phyloP scores from a whole-genome alignment of 2,797 vertebrate species.

The Silurus lanzhouensis region DNA sequence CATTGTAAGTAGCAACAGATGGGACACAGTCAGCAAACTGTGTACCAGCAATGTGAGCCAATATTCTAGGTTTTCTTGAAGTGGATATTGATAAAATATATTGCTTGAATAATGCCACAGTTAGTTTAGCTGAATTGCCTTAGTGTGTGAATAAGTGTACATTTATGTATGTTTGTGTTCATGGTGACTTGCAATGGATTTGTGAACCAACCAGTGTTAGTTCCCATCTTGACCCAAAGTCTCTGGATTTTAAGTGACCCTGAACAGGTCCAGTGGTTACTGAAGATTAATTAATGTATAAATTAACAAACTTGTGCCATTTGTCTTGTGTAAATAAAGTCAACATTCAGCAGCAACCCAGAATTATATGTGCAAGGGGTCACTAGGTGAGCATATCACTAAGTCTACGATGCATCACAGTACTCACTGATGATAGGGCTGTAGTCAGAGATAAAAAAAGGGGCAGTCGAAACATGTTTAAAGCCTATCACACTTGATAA shows the following conservation, averaged over 20 bases:
- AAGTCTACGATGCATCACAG: conserved; percentile 41
- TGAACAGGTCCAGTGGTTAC: background rate
- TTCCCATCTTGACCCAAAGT: background rate
- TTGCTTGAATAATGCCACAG: background rate
- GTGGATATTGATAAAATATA: background rate
- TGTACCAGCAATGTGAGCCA: conserved; percentile 6
- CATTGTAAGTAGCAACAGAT: conserved; percentile 21
- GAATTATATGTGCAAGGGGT: conserved; percentile 30
- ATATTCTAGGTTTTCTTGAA: conserved; percentile 6
- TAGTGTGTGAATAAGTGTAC: no score
- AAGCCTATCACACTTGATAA: conserved; percentile 5
- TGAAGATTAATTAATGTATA: background rate
- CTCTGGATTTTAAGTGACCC: background rate
- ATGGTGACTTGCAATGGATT: background rate
- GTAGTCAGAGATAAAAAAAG: conserved; percentile 31
- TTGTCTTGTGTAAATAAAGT: conserved; percentile 25
- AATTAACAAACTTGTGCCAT: background rate
- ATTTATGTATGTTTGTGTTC: background rate
- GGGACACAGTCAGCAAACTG: conserved; percentile 7
- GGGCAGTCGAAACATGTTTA: conserved; percentile 9
- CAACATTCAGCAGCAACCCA: conserved; percentile 26
- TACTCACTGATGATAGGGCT: conserved; percentile 43
- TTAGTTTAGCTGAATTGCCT: background rate
- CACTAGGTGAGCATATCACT: conserved; percentile 15
- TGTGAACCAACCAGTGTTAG: background rate